Evolutionary conservation across 2,888 invertebrate genomes (phyloP), one percentile per base, ranked within the genome.

Genomic region (Phlogophora meticulosa): DNA sequence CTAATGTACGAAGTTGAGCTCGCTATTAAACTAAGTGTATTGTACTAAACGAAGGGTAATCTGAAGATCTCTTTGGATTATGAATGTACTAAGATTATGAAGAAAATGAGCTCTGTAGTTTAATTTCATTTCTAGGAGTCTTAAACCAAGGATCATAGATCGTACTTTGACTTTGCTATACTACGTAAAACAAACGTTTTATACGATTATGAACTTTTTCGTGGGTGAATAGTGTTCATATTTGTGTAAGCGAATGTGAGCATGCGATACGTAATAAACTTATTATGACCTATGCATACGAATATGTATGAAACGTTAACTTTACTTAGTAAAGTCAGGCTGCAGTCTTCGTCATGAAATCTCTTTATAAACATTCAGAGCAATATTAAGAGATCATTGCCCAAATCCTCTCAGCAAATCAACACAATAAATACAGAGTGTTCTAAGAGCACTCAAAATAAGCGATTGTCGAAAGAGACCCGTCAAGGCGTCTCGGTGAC

Each of bases 401-500:
- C 36, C 4, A 51, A 43, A 38, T 61, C 17, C 13, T 32, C 48
- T 32, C 10, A 3, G 10, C 11, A 73, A 70, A 63, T 49, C 24
- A 48, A 28, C 36, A 28, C 22, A 48, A 48, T 48, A 43, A 55
- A 59, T 49, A 67, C 46, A 42, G 43, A 67, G 46, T 40, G 17
- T 40, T 43, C 15, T 62, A 56, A 22, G 51, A 42, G 34, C 74
- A 51, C 61, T 70, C 38, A 40, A 48, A 60, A 49, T 63, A 69
- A 70, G 51, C 34, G 43, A 53, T 28, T 52, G 80, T 17, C 22
- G 65, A 62, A 66, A 70, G 75, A 62, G 43, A 59, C 32, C 46
- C 38, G 42, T 61, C 58, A 59, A 55, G 53, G 59, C 72, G 53
- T 53, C 62, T 57, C 15, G n/a, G 64, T 43, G 61, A 59, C 51